phyloP scores from a whole-genome alignment of 2,113 vertebrate species.

The Tympanuchus pallidicinctus region DNA sequence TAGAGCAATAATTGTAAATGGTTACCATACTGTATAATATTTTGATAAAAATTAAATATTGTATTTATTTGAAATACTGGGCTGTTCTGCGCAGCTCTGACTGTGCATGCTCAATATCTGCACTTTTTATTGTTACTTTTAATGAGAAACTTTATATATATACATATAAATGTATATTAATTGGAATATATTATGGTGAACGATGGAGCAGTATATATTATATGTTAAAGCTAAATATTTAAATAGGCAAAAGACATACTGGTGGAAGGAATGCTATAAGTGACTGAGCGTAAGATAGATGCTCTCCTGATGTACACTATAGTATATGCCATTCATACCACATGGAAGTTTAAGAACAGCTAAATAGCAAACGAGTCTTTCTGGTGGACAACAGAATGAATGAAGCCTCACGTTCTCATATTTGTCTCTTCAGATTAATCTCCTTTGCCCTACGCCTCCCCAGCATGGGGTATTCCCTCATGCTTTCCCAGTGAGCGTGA shows the following conservation, averaged over 20 bases:
- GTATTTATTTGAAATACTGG: conserved; percentile 84
- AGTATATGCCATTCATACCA: conserved; percentile 75
- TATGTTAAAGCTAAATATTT: conserved; percentile 72
- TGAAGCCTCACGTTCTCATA: not conserved
- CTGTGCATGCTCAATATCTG: conserved; percentile 84
- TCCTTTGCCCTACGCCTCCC: not conserved
- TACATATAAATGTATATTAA: conserved; percentile 68
- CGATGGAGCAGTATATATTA: conserved; percentile 77
- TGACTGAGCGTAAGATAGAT: conserved; percentile 62
- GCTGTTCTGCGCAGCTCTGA: conserved; percentile 78
- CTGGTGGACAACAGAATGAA: not conserved
- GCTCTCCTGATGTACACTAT: conserved; percentile 75
- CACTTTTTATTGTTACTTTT: conserved; percentile 85
- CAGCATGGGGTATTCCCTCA: not conserved
- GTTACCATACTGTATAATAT: conserved; percentile 82
- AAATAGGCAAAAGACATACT: conserved; percentile 66
- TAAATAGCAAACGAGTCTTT: not conserved
- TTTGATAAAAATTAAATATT: conserved; percentile 85
- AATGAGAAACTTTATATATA: conserved; percentile 74
- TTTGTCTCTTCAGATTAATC: not conserved
- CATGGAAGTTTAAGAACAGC: conserved; percentile 60
- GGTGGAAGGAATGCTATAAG: conserved; percentile 66
- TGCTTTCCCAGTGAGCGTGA: not conserved
- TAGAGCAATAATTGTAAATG: conserved; percentile 89
- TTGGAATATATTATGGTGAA: conserved; percentile 79